Conservation (phyloP, 35 echinoderm and acorn worm genomes). For the Diadema setosum region DNA sequence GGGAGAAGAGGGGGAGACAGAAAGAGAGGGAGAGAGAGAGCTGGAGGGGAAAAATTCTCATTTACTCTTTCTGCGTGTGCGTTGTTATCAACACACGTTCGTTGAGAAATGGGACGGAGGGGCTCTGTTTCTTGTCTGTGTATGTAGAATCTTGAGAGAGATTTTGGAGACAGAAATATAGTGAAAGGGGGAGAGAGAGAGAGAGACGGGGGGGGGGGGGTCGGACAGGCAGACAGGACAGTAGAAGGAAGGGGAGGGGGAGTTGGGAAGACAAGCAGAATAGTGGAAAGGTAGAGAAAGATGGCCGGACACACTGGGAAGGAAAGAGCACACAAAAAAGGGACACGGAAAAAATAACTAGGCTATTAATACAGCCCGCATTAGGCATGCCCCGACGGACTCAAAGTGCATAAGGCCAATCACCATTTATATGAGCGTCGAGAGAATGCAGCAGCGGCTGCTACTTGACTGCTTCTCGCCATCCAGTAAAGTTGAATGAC, state of each 20-base stretch:
- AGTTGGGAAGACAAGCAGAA: background rate
- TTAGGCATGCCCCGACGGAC: constrained; percentile 56
- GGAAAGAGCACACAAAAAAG: background rate
- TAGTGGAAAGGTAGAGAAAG: background rate
- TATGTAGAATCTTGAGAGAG: too few relatives aligned
- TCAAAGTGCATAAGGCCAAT: constrained; percentile 59
- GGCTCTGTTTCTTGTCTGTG: background rate
- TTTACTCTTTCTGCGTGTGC: constrained; percentile 5
- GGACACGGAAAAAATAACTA: background rate
- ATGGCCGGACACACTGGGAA: background rate
- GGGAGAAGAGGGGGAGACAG: background rate
- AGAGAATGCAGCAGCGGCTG: background rate
- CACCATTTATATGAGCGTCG: constrained; percentile 41
- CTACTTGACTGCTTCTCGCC: background rate
- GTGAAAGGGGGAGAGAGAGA: background rate
- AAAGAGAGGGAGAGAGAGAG: background rate
- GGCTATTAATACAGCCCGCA: constrained; percentile 59
- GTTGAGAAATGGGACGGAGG: background rate
- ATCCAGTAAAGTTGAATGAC: constrained; percentile 23
- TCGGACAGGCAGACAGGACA: background rate
- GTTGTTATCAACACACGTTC: constrained; percentile 7
- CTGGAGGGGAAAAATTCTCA: background rate
- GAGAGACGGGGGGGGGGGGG: background rate
- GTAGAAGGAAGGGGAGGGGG: background rate
- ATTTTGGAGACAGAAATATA: background rate